Base-by-base conservation (phyloP, 35 echinoderm and acorn worm species). In the Acanthaster planci region DNA sequence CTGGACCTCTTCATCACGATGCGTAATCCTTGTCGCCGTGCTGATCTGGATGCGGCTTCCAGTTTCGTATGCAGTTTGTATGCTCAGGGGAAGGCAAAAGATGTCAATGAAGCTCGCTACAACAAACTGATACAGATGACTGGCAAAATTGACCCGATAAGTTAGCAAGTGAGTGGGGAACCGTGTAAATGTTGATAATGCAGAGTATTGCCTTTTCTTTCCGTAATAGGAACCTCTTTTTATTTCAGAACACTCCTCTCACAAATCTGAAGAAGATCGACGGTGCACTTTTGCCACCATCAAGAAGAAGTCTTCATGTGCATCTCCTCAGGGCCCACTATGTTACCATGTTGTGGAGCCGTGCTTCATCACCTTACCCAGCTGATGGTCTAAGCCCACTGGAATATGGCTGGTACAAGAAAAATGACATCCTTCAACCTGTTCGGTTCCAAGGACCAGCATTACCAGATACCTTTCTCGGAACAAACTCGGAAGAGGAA, bases 41-140 rank as follows among this genome's bases (percentile, higher is more conserved):
- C 58, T 38, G 90, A 92, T 82, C 18, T 82, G 37, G 85, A 87
- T 55, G 85, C 87, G 27, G 84, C 78, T 37, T 92, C 90, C 44
- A 77, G 87, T 55, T 92, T 92, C 77, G 90, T 87, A 10, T 92
- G 90, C 47, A 42, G 78, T 17, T 82, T 92, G 84, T 92, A 92
- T 38, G 90, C n/a, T 26, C 90, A 92, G 30, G 64, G 64, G 40
- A 90, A 90, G n/a, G 55, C 84, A n/a, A 0, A 26, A 12, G 59
- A 87, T 77, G 84, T 92, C 44, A 82, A 92, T 87, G 78, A 87
- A 83, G 90, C 90, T 18, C 90, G 84, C 10, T 87, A 92, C 67
- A 92, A 67, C 76, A 92, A 92, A 77, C 55, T 92, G 84, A 82
- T 84, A 4, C 37, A 81, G 56, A 92, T 92, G 90, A 87, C 77